A percentile compares a stretch with the other conserved stretches of the same genome.
Evolutionary conservation across 2,113 vertebrate genomes (phyloP).

Genomic region (Odontesthes bonariensis): DNA sequence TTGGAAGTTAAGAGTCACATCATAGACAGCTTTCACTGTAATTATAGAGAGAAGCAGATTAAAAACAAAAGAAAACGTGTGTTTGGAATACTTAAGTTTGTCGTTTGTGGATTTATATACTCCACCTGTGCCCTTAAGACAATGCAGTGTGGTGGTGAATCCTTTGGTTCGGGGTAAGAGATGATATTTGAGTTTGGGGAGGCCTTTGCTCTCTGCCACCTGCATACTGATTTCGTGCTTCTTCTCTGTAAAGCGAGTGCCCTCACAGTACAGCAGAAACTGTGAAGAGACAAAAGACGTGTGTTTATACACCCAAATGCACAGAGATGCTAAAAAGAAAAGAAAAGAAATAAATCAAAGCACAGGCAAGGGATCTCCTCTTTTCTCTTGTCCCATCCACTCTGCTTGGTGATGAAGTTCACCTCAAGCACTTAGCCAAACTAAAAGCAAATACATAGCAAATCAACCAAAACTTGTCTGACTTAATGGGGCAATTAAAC

Average conservation of each 20-base stretch:
- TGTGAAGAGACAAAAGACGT: constrained; percentile 54
- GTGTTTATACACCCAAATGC: constrained; percentile 2
- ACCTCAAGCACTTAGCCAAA: constrained; percentile 5
- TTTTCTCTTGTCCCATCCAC: constrained; percentile 18
- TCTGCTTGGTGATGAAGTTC: constrained; percentile 11
- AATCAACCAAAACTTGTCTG: neutral
- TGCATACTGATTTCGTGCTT: constrained; percentile 99
- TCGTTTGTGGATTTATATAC: neutral
- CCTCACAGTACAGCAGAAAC: constrained; percentile 98
- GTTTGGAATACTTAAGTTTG: neutral
- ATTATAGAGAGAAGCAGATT: neutral
- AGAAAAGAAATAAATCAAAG: neutral
- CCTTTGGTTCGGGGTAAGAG: constrained; percentile 96
- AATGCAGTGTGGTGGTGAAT: constrained; percentile 96
- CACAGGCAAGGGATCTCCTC: constrained; percentile 28
- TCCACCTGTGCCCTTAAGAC: constrained; percentile 93
- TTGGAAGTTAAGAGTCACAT: constrained; percentile 98
- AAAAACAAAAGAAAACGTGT: neutral
- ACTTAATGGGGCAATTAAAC: constrained; percentile 55
- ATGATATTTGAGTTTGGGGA: constrained; percentile 95
- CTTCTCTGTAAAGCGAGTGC: constrained; percentile 96
- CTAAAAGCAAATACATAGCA: neutral
- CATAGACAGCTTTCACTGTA: constrained; percentile 93
- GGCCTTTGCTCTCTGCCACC: constrained; percentile 94
- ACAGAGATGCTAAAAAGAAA: neutral